Base-by-base conservation (phyloP, 2,797 vertebrate genomes). In the Poecile montanus region DNA sequence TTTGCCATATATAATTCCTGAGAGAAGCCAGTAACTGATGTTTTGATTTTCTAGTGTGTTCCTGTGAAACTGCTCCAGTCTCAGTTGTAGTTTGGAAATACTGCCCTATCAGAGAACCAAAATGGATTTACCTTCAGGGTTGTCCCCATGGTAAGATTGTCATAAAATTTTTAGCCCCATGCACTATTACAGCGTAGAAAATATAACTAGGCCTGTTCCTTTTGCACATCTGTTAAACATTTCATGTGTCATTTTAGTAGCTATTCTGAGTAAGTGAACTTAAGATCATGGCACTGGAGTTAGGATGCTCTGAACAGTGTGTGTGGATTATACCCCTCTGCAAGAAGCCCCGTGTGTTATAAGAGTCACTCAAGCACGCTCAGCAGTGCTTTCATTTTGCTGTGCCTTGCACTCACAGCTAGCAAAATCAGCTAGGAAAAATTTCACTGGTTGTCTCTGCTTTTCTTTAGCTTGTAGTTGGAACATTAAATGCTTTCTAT, bases 401-500 rank as follows among this genome's bases (percentile, higher is more conserved):
- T 84, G 26, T 50, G 75, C 88, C 4, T 81, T 61, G 56, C 29
- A n/a, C 66, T 79, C 29, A 11, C 62, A 81, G 91, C 73, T 89
- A 94, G 82, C 94, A 72, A 93, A 96, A 90, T 81, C 53, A 9
- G 6, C 63, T 95, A 89, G 62, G 89, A 95, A 66, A 93, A 58
- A 88, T 79, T 89, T 78, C 63, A 93, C 93, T 96, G 95, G 62
- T 92, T 96, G 66, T 94, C 94, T 96, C 51, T 65, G 34, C 88
- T 88, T 80, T 97, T 95, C 88, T 61, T 80, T 94, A 79, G 90
- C 93, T 94, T 61, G 50, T 63, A 65, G 74, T 73, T 92, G 66
- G 76, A 85, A 85, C n/a, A 1, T 86, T 95, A 94, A 85, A 80
- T 81, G 88, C 90, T 84, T 83, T 82, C 76, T 84, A 79, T 95